These are phyloP conservation scores for Cosmorhoe ocellata DNA, from an alignment of 2,888 invertebrate species.

Conservation along the genomic window DNA sequence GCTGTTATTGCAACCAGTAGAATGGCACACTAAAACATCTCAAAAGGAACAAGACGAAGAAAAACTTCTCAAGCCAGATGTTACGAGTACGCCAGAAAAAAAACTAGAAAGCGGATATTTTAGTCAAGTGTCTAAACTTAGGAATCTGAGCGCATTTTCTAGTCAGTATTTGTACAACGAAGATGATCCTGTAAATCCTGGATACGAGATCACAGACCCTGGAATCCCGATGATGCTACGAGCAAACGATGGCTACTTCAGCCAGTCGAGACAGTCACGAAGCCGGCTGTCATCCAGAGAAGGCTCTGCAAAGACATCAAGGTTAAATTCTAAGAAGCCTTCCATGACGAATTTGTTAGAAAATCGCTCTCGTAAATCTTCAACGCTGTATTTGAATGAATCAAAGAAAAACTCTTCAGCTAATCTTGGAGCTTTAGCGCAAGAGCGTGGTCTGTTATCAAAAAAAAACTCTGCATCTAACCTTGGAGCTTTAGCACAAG, in stretches of 20 bases:
- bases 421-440: conserved; percentile 62
- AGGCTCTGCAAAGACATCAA: conserved; percentile 70
- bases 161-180: conserved; percentile 86
- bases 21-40: conserved; percentile 85
- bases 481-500: conserved; percentile 59
- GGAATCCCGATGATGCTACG: conserved; percentile 86
- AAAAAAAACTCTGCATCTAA: conserved; percentile 67
- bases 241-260: conserved; percentile 85
- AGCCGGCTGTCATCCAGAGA: conserved; percentile 69
- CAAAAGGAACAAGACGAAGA: conserved; percentile 52
- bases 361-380: conserved; percentile 71
- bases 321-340: conserved; percentile 71
- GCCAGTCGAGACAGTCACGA: conserved; percentile 73
- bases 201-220: conserved; percentile 85
- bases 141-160: conserved; percentile 76
- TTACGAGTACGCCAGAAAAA: conserved; percentile 47
- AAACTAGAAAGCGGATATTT: conserved; percentile 68
- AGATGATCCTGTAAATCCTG: conserved; percentile 83
- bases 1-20: conserved; percentile 87
- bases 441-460: conserved; percentile 52
- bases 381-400: conserved; percentile 72
- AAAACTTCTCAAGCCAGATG: conserved; percentile 47
- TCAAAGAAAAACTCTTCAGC: conserved; percentile 75
- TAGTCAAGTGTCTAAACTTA: conserved; percentile 65
- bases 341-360: conserved; percentile 75